These are phyloP conservation scores for Zosterops hypoxanthus DNA, from an alignment of 2,113 vertebrate genomes.

Conservation along the genomic window DNA sequence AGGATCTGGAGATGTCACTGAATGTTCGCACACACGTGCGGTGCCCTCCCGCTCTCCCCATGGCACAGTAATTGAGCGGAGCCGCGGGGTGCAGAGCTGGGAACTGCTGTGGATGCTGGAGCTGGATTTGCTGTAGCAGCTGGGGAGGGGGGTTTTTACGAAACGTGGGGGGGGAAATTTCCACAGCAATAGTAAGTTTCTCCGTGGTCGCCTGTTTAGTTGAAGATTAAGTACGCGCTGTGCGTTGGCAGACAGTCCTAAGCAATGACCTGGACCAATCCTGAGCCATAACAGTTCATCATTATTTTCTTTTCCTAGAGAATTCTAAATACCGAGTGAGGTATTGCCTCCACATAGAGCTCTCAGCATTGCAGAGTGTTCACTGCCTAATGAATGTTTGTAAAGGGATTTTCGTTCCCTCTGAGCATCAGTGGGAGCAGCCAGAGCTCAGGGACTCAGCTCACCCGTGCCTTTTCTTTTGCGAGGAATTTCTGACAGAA, in stretches of 20 bases:
- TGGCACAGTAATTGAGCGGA: not conserved
- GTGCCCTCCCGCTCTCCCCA: not conserved
- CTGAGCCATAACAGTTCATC: not conserved
- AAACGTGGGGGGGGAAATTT: not conserved
- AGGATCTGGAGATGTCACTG: not conserved
- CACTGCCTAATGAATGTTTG: not conserved
- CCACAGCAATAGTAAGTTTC: slow-evolving; percentile 15
- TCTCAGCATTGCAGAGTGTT: not conserved
- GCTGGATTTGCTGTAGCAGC: not conserved
- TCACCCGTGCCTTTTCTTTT: not conserved
- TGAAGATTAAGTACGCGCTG: not conserved
- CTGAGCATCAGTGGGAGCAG: not conserved
- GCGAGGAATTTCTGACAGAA: not conserved
- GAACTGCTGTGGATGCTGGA: not conserved
- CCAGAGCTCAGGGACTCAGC: not conserved
- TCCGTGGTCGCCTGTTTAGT: not conserved
- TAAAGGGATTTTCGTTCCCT: not conserved
- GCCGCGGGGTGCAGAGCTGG: not conserved
- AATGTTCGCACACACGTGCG: not conserved
- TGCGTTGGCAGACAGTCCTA: not conserved
- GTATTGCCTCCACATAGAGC: not conserved
- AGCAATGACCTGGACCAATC: not conserved
- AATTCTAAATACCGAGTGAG: not conserved
- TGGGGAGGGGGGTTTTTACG: not conserved
- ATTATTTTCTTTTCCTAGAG: not conserved